Percentiles rank a stretch among this genome's conserved stretches.
phyloP scores from a whole-genome alignment of 2,888 invertebrate genomes.

The Harpagoxenus sublaevis region DNA sequence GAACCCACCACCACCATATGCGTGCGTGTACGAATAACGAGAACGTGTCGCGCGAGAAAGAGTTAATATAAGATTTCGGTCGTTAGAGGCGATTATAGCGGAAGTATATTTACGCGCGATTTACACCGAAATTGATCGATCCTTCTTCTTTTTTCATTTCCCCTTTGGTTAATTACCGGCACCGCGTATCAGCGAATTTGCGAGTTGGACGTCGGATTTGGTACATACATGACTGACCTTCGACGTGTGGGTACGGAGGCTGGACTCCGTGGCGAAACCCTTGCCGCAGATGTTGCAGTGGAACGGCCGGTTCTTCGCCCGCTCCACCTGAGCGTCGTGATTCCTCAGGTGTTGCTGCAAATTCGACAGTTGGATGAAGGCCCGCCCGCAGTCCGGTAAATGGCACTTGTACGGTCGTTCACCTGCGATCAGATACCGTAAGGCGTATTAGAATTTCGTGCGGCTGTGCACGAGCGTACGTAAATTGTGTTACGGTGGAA shows the following conservation, averaged over 20 bases:
- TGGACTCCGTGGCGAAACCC: conserved; percentile 98
- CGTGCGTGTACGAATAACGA: conserved; percentile 72
- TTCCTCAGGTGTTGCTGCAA: conserved; percentile 98
- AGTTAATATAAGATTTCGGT: conserved; percentile 54
- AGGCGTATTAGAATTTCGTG: conserved; percentile 56
- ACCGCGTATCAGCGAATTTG: conserved; percentile 76
- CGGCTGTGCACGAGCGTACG: conserved; percentile 47
- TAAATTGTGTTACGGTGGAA: conserved; percentile 54
- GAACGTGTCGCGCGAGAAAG: conserved; percentile 57
- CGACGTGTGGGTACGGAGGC: conserved; percentile 97
- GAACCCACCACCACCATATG: conserved; percentile 82
- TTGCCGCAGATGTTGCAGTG: conserved; percentile 99
- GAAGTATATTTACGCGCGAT: conserved; percentile 45
- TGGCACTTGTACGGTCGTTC: conserved; percentile 99
- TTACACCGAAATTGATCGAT: conserved; percentile 18
- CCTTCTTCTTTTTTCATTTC: background rate
- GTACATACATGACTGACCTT: conserved; percentile 95
- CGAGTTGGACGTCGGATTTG: conserved; percentile 86
- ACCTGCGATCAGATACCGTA: conserved; percentile 89
- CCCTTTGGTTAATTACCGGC: conserved; percentile 68
- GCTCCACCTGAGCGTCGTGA: conserved; percentile 97
- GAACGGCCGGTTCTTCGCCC: conserved; percentile 97
- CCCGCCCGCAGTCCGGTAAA: conserved; percentile 97
- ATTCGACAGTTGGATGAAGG: conserved; percentile 98
- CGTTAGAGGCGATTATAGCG: conserved; percentile 64